Evolutionary conservation across 2,888 invertebrate species (phyloP), one percentile per base, ranked within the genome.

Genomic region (Callyntrura guangdongensis): DNA sequence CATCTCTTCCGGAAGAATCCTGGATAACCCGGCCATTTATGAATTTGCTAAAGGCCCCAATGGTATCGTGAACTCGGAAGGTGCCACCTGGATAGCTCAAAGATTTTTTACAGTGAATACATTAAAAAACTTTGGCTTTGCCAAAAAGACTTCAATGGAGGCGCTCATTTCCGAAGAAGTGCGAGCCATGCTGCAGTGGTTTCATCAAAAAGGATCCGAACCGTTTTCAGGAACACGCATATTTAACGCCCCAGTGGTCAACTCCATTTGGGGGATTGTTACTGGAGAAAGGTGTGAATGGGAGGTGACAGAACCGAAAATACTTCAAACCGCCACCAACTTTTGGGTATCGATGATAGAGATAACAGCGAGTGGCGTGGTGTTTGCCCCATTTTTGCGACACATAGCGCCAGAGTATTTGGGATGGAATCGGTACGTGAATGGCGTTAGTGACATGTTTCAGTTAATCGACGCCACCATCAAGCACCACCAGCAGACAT

Each of bases 131-230:
- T 84, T 92, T 20, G 92, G 92, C 3, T 82, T 91, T 56, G 89
- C 89, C n/a, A 91, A 89, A 72, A 91, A 89, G 61, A 25, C 86
- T 47, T 79, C 86, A n/a, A 92, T 89, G 91, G 91, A 92, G 72
- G 67, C 64, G 12, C 12, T 88, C 3, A 86, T 91, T 8, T 81
- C 77, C 11, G 91, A 91, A 12, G 92, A 92, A 36, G 88, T 86
- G 45, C 87, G 86, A 4, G 83, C 91, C 17, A 84, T 92, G 14
- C 12, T 90, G 0, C 47, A 56, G 3, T 77, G 20, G 17, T 77
- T 77, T 20, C 6, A n/a, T 5, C 47, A 77, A 20, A 3, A 0
- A 0, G 14, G 12, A 9, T 47, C 49, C 4, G 0, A 5, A 5
- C 49, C 47, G 12, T 20, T 77, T 49, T 47, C 86, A 0, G 74